A percentile compares a stretch with the other conserved stretches of the same genome.
Evolutionary conservation across 2,888 invertebrate genomes (phyloP).

Genomic region (Watsonalla binaria): DNA sequence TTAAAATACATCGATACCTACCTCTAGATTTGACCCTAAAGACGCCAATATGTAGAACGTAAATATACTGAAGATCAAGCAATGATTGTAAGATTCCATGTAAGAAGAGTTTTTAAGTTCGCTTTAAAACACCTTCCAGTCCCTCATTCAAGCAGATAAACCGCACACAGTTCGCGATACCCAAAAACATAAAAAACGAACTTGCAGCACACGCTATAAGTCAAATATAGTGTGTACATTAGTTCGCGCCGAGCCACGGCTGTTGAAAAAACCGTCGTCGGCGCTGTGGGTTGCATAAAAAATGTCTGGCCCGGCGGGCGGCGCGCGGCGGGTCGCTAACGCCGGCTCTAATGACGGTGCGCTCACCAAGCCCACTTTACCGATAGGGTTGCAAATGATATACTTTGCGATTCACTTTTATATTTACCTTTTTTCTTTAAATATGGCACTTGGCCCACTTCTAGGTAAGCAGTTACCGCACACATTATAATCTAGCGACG

Average conservation of each 20-base stretch:
- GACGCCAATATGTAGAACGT: too few species aligned
- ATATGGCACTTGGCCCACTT: too few species aligned
- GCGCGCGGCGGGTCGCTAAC: conserved; percentile 68
- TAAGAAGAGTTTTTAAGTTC: not conserved
- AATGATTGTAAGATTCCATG: not conserved
- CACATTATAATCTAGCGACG: too few species aligned
- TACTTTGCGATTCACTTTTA: conserved; percentile 2
- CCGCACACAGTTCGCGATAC: not conserved
- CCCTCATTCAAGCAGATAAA: not conserved
- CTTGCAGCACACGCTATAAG: not conserved
- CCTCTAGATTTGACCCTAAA: too few species aligned
- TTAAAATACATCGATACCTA: too few species aligned
- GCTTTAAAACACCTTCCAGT: not conserved
- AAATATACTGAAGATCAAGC: not conserved
- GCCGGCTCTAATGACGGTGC: conserved; percentile 69
- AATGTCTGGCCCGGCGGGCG: conserved; percentile 69
- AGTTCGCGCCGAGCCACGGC: conserved; percentile 28
- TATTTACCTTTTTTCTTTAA: too few species aligned
- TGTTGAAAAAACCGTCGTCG: conserved; percentile 49
- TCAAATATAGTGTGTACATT: conserved; percentile 17
- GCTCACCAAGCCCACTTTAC: conserved; percentile 43
- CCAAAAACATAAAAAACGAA: not conserved
- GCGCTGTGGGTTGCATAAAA: conserved; percentile 69
- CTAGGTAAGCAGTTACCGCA: too few species aligned
- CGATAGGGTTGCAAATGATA: conserved; percentile 42